Base-by-base conservation (phyloP, 2,113 vertebrate genomes). In the Chaetorhynchus papuensis region DNA sequence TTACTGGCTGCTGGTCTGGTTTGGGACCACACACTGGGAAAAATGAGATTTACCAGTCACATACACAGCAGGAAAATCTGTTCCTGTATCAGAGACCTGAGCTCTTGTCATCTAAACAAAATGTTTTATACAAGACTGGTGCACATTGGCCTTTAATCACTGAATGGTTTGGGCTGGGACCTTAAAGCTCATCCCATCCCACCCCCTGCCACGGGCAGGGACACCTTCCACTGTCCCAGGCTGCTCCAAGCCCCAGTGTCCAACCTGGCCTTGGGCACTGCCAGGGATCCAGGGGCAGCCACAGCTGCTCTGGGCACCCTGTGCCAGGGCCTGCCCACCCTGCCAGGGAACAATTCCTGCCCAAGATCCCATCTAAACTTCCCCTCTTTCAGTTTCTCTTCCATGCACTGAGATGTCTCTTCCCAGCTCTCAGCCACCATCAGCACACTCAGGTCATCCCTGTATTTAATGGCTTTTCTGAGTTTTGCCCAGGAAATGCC, bases 101-200 rank as follows among this genome's bases (percentile, higher is more conserved):
- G 41, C 15, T 84, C 17, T 59, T 86, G 39, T 63, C 27, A 49
- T 47, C 68, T 70, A 37, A 82, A 70, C 65, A 78, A 44, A 84
- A 39, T 0, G 1, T 50, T 89, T 91, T 49, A 12, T 15, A 18
- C 78, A 35, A 60, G 7, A 30, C 35, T 21, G 6, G n/a, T 61
- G 59, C 13, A 23, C 19, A 26, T 5, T 59, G 50, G 33, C 30
- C 39, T 93, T 91, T 45, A 75, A 42, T 13, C 24, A 28, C 14
- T 7, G n/a, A 7, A 33, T 23, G 26, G 8, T 61, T 76, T 49
- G 15, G 15, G 15, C 1, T 42, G 41, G 26, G 31, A 31, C 24
- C 5, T 19, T 2, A 68, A 61, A 61, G 0, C 17, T 1, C 41
- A 31, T 0, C 17, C 30, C 9, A 2, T 31, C 0, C 14, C 30